Percentiles rank a stretch among this genome's conserved stretches.
phyloP scores from a whole-genome alignment of 2,888 invertebrate genomes.

The Colletes collaris region DNA sequence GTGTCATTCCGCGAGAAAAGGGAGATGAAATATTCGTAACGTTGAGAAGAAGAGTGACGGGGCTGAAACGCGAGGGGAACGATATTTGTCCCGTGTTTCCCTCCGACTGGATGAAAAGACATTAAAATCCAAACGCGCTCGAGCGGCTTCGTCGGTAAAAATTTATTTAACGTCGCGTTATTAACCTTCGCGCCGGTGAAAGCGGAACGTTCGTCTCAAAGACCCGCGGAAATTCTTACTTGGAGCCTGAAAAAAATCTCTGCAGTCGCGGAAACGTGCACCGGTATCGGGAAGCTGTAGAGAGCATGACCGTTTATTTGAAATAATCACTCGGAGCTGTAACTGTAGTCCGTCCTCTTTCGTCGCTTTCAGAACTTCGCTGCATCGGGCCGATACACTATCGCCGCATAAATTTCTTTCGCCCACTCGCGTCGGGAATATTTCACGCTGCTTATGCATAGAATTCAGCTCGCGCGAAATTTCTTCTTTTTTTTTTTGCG shows the following conservation, averaged over 20 bases:
- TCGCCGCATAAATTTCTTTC: slow-evolving; percentile 11
- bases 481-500: slow-evolving; percentile 8
- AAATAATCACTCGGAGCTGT: slow-evolving; percentile 19
- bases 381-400: slow-evolving; percentile 14
- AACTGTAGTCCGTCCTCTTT: neutral
- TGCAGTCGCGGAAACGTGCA: too few species aligned
- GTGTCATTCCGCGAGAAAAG: too few species aligned
- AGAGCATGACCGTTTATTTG: neutral
- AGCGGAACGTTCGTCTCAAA: slow-evolving; percentile 1
- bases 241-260: neutral
- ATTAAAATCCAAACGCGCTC: too few species aligned
- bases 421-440: slow-evolving; percentile 1
- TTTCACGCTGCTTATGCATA: neutral
- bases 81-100: too few species aligned
- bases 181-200: neutral
- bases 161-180: slow-evolving; percentile 35
- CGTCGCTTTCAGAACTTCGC: neutral
- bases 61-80: too few species aligned
- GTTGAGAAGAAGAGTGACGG: too few species aligned
- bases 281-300: too few species aligned
- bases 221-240: slow-evolving; percentile 17
- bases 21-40: too few species aligned
- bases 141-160: neutral
- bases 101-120: too few species aligned
- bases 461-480: neutral